Evolutionary conservation across 2,113 vertebrate species (phyloP).

Genomic region (Mesoclemmys tuberculata): DNA sequence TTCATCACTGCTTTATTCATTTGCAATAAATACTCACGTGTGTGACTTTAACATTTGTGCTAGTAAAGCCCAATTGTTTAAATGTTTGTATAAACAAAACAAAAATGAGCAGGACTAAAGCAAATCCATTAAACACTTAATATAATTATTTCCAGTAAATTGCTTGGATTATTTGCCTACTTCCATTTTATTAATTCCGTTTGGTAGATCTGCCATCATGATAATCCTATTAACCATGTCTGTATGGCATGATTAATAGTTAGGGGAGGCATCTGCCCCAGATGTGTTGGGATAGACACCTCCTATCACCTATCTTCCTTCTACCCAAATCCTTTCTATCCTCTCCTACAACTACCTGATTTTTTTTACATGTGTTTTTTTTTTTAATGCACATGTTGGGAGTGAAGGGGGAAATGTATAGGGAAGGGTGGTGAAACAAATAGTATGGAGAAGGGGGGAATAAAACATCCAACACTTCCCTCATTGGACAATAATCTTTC

Average conservation of each 20-base stretch:
- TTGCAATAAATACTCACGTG: background rate
- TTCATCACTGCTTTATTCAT: background rate
- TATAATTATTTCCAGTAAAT: background rate
- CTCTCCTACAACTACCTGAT: background rate
- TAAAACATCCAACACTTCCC: background rate
- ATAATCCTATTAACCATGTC: background rate
- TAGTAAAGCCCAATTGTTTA: background rate
- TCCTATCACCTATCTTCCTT: background rate
- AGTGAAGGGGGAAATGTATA: background rate
- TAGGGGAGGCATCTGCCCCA: background rate
- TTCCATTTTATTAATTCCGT: background rate
- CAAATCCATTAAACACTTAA: background rate
- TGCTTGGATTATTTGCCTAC: background rate
- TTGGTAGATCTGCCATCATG: background rate
- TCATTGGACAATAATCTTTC: background rate
- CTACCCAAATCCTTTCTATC: rapidly evolving
- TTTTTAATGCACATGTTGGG: background rate
- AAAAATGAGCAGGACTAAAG: background rate
- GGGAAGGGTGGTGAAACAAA: rapidly evolving
- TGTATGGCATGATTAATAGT: background rate
- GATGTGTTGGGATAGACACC: rapidly evolving
- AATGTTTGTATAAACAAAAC: background rate
- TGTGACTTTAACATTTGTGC: background rate
- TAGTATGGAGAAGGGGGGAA: background rate
- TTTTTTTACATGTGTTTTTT: background rate